These are phyloP conservation scores for Hydrotaea diabolus DNA, from an alignment of 2,888 invertebrate genomes.

Conservation along the genomic window DNA sequence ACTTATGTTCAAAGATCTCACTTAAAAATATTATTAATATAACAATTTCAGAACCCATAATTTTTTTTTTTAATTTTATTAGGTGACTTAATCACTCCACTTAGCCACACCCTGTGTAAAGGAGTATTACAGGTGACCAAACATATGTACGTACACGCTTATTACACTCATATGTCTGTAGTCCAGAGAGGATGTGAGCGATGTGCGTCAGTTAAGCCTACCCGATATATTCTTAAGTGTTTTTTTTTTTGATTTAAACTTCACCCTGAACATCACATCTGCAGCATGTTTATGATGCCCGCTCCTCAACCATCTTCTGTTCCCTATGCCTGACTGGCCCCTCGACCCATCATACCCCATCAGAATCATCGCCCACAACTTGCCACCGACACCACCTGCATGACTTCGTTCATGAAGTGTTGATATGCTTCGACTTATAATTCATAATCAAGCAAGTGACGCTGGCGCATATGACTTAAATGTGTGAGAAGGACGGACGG, in stretches of 20 bases:
- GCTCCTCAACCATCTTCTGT: background rate
- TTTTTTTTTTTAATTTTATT: too few relatives aligned
- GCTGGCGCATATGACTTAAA: background rate
- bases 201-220: background rate
- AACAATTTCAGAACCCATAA: too few relatives aligned
- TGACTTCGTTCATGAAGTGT: background rate
- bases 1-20: too few relatives aligned
- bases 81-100: background rate
- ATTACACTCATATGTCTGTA: background rate
- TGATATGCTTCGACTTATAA: conserved; percentile 25
- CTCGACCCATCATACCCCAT: background rate
- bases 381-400: background rate
- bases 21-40: too few relatives aligned
- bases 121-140: background rate
- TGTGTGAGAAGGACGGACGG: too few relatives aligned
- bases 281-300: conserved; percentile 1
- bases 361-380: conserved; percentile 7
- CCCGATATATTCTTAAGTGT: background rate
- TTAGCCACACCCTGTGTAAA: background rate
- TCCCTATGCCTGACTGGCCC: background rate
- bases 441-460: conserved; percentile 5
- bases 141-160: too few relatives aligned
- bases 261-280: conserved; percentile 26
- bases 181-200: background rate
- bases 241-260: background rate